Evolutionary conservation across 2,888 invertebrate genomes (phyloP).

Genomic region (Cabera pusaria): DNA sequence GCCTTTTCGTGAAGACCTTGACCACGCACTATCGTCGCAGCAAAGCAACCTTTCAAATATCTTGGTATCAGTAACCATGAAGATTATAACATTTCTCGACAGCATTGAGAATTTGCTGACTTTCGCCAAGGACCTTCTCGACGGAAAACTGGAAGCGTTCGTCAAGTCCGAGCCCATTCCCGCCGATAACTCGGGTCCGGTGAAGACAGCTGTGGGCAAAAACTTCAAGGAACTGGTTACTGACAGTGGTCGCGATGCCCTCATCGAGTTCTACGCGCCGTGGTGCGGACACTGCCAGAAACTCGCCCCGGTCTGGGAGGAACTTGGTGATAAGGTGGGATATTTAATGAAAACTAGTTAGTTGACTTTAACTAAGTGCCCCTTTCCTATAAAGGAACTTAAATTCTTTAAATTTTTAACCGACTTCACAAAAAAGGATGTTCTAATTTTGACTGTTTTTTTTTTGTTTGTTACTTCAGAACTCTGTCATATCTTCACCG

Average conservation of each 20-base stretch:
- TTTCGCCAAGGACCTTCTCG: conserved; percentile 93
- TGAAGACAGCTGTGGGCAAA: conserved; percentile 96
- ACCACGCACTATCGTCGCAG: too few relatives aligned
- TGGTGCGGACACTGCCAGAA: conserved; percentile 99
- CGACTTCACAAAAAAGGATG: too few relatives aligned
- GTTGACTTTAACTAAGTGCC: too few relatives aligned
- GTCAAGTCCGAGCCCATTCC: conserved; percentile 98
- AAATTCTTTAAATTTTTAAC: too few relatives aligned
- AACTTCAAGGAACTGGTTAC: conserved; percentile 98
- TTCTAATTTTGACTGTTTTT: too few relatives aligned
- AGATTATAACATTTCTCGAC: conserved; percentile 29
- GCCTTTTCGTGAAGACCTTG: too few relatives aligned
- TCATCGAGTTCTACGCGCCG: conserved; percentile 99
- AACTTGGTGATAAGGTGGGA: conserved; percentile 93
- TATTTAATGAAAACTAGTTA: too few relatives aligned
- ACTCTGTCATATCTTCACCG: too few relatives aligned
- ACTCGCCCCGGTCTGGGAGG: conserved; percentile 96
- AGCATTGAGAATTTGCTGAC: conserved; percentile 92
- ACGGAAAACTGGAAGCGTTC: conserved; percentile 93
- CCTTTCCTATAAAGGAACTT: too few relatives aligned
- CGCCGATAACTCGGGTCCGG: conserved; percentile 89
- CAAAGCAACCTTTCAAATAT: too few relatives aligned
- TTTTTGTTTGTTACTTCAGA: too few relatives aligned
- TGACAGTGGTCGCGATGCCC: conserved; percentile 95
- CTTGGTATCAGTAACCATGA: too few relatives aligned